Percentiles rank a stretch among this genome's conserved stretches.
Evolutionary conservation across 35 echinoderm and acorn worm genomes (phyloP).

Genomic region (Apostichopus californicus): DNA sequence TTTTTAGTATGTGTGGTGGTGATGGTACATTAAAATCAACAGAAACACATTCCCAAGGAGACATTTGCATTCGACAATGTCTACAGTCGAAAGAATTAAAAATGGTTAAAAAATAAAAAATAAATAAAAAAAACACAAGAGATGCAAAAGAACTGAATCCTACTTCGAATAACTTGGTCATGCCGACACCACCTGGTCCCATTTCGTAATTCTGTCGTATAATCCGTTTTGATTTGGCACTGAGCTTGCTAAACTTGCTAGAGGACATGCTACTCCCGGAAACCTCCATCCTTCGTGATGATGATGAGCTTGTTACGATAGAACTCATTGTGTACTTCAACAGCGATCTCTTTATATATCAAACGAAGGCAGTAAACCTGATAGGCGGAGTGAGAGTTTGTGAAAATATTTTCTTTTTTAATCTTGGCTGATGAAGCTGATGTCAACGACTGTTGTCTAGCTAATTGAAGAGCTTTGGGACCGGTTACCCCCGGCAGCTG

Average conservation of each 20-base stretch:
- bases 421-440: conserved; percentile 15
- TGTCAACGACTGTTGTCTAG: conserved; percentile 35
- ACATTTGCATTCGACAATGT: background rate
- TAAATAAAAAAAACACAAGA: background rate
- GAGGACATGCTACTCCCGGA: background rate
- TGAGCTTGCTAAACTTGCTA: conserved; percentile 84
- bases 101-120: background rate
- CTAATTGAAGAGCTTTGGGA: conserved; percentile 44
- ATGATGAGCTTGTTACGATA: conserved; percentile 4
- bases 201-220: conserved; percentile 95
- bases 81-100: background rate
- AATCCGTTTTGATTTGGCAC: conserved; percentile 88
- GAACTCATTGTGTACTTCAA: conserved; percentile 29
- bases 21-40: too few species aligned
- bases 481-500: conserved; percentile 40
- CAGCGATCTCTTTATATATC: conserved; percentile 31
- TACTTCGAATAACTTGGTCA: conserved; percentile 96
- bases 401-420: conserved; percentile 37
- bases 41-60: too few species aligned
- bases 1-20: too few species aligned
- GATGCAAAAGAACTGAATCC: conserved; percentile 48
- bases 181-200: conserved; percentile 76
- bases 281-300: conserved; percentile 48
- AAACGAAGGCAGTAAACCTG: background rate
- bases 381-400: background rate